Percentiles rank a stretch among this genome's conserved stretches.
Evolutionary conservation across 2,888 invertebrate genomes (phyloP).

Genomic region (Hirudinaria manillensis): DNA sequence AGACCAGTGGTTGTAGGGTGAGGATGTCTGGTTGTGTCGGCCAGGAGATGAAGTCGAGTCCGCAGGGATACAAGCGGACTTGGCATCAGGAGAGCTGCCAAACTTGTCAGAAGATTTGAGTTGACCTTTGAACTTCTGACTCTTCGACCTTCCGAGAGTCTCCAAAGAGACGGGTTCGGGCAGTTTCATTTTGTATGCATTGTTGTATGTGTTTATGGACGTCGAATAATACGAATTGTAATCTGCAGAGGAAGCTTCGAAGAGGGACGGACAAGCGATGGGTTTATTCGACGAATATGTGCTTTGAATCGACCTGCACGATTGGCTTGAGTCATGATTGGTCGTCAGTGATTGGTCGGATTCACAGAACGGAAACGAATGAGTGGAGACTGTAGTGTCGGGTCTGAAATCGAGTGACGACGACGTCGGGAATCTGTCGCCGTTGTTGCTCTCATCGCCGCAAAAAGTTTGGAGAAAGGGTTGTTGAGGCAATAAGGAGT

Average conservation of each 20-base stretch:
- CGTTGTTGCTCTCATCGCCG: neutral
- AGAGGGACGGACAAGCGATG: neutral
- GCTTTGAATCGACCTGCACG: neutral
- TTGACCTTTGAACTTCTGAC: neutral
- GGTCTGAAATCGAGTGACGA: constrained; percentile 1
- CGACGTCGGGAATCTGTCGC: neutral
- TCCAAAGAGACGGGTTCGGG: neutral
- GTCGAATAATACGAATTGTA: constrained; percentile 4
- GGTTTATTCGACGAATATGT: neutral
- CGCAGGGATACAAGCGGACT: neutral
- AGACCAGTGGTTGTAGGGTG: constrained; percentile 1
- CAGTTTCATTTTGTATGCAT: neutral
- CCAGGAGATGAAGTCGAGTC: constrained; percentile 14
- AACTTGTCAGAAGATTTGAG: neutral
- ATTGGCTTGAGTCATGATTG: neutral
- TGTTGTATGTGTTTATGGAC: neutral
- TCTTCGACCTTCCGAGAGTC: neutral
- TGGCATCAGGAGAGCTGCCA: neutral
- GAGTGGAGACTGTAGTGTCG: neutral
- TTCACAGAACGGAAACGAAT: neutral
- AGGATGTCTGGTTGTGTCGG: neutral
- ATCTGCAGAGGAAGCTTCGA: neutral
- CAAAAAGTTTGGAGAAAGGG: neutral
- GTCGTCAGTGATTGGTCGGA: neutral
- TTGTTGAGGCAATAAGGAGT: neutral